These are phyloP conservation scores for Ophonus ardosiacus DNA, from an alignment of 2,888 invertebrate genomes.

Conservation along the genomic window DNA sequence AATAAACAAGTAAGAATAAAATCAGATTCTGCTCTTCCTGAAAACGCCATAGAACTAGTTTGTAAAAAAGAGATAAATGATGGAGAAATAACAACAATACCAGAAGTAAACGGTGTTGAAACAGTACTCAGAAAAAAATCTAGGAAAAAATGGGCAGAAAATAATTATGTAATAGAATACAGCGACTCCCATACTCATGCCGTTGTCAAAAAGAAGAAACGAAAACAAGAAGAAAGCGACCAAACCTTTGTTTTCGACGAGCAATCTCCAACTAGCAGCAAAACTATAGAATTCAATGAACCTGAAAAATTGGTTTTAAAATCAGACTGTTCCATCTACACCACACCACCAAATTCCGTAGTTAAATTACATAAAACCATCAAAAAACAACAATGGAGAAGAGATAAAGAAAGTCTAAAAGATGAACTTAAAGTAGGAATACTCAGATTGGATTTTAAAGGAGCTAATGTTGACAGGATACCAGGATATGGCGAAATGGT, in stretches of 20 bases:
- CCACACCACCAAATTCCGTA: background rate
- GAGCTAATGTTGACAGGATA: constrained; percentile 37
- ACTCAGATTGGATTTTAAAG: constrained; percentile 30
- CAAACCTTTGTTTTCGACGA: background rate
- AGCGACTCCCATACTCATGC: background rate
- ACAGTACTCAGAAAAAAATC: background rate
- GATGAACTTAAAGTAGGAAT: background rate
- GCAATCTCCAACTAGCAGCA: background rate
- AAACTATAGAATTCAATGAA: no score
- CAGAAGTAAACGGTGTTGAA: background rate
- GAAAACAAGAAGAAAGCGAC: background rate
- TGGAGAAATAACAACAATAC: background rate
- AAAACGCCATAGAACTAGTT: background rate
- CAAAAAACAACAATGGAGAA: background rate
- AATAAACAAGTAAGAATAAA: no score
- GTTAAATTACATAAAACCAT: background rate
- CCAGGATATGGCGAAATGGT: constrained; percentile 44
- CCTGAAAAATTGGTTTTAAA: background rate
- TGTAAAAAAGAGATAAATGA: background rate
- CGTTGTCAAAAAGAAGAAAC: background rate
- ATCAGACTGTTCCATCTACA: background rate
- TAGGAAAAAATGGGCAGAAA: background rate
- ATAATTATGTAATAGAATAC: background rate
- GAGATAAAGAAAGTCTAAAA: background rate
- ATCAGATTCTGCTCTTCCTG: background rate